Evolutionary conservation across 2,797 vertebrate genomes (phyloP).

Genomic region (Sphenopsis melanotis): DNA sequence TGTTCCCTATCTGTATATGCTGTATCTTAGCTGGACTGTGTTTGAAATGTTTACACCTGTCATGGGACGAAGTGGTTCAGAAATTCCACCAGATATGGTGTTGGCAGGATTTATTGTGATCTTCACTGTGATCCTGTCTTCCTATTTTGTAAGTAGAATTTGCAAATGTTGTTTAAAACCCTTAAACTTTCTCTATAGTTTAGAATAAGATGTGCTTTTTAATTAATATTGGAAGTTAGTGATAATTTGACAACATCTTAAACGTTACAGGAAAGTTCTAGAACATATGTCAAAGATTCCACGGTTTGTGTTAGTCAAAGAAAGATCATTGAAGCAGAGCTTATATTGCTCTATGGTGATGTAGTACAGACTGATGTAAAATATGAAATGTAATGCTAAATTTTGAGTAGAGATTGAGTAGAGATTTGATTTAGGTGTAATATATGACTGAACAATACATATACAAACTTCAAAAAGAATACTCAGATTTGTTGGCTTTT

Average conservation of each 20-base stretch:
- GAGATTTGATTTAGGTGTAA: not conserved
- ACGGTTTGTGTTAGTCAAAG: not conserved
- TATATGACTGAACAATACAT: not conserved
- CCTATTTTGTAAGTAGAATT: constrained; percentile 88
- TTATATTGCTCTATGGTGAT: not conserved
- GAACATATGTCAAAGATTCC: not conserved
- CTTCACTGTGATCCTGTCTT: constrained; percentile 85
- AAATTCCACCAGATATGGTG: constrained; percentile 90
- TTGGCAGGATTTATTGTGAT: constrained; percentile 85
- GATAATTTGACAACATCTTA: not conserved
- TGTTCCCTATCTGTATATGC: constrained; percentile 87
- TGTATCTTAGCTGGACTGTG: constrained; percentile 93
- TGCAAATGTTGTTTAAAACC: not conserved
- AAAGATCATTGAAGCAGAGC: not conserved
- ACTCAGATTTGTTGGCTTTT: not conserved
- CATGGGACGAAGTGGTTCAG: constrained; percentile 93
- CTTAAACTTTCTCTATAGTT: not conserved
- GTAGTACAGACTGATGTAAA: not conserved
- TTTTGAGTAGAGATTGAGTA: not conserved
- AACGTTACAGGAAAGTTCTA: not conserved
- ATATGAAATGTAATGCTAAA: not conserved
- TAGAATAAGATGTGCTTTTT: not conserved
- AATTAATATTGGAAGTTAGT: not conserved
- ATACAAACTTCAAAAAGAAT: not conserved
- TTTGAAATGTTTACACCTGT: constrained; percentile 98